phyloP scores from a whole-genome alignment of 1,140 invertebrate species.

The Euura saliciscinereae region DNA sequence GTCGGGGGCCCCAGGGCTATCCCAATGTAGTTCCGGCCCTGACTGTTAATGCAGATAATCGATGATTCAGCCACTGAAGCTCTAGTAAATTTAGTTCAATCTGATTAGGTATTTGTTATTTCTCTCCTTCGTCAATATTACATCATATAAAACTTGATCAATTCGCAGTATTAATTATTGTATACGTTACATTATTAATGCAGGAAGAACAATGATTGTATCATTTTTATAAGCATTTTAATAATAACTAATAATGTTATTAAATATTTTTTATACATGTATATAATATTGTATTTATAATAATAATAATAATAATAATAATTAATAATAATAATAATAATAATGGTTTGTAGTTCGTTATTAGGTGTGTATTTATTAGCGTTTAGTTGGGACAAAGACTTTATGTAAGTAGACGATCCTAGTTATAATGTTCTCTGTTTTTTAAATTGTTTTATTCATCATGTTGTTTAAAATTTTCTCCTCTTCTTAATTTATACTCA shows the following conservation, averaged over 20 bases:
- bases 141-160: constrained; percentile 5
- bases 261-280: constrained; percentile 47
- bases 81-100: too few relatives aligned
- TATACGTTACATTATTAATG: too few relatives aligned
- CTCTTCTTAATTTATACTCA: too few relatives aligned
- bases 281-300: constrained; percentile 43
- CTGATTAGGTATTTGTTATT: too few relatives aligned
- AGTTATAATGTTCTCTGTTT: constrained; percentile 1
- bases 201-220: constrained; percentile 4
- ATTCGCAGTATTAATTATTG: neutral
- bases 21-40: too few relatives aligned
- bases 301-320: constrained; percentile 12
- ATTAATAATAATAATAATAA: neutral
- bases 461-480: too few relatives aligned
- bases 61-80: too few relatives aligned
- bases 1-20: too few relatives aligned
- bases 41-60: too few relatives aligned
- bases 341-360: constrained; percentile 32
- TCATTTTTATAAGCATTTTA: constrained; percentile 13
- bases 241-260: constrained; percentile 41
- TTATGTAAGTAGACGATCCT: constrained; percentile 46
- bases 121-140: neutral
- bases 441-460: constrained; percentile 23
- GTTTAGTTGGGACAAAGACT: constrained; percentile 43
- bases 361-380: constrained; percentile 33